phyloP scores from a whole-genome alignment of 2,113 vertebrate genomes.

The Hemicordylus capensis region DNA sequence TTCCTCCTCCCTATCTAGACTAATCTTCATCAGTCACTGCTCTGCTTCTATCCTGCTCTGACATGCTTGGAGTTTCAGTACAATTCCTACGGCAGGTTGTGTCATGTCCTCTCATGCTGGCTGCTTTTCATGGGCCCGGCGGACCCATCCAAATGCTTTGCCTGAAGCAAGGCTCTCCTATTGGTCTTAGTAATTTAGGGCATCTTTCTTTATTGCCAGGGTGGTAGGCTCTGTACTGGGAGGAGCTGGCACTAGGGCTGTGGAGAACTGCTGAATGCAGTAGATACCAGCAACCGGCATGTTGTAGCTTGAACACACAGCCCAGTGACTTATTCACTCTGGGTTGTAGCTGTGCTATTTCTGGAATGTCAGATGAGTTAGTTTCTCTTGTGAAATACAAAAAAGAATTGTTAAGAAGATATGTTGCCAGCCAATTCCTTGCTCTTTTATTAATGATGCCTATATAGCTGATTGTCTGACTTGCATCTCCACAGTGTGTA shows the following conservation, averaged over 20 bases:
- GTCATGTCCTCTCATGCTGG: constrained; percentile 68
- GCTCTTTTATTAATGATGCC: constrained; percentile 1
- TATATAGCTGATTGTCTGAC: not conserved
- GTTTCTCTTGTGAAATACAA: constrained; percentile 37
- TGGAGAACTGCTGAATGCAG: constrained; percentile 3
- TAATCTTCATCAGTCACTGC: constrained; percentile 73
- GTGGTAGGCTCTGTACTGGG: constrained; percentile 43
- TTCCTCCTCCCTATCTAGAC: constrained; percentile 67
- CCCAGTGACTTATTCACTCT: constrained; percentile 41
- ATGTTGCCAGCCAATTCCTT: not conserved
- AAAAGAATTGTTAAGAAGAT: constrained; percentile 1
- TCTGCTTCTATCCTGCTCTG: constrained; percentile 67
- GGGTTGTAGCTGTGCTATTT: constrained; percentile 65
- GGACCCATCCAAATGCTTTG: constrained; percentile 36
- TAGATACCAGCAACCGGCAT: constrained; percentile 50
- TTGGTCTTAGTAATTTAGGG: constrained; percentile 57
- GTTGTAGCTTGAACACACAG: constrained; percentile 60
- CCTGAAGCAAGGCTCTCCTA: constrained; percentile 64
- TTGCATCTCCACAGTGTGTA: not conserved
- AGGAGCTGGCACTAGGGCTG: constrained; percentile 37
- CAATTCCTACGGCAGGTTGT: constrained; percentile 72
- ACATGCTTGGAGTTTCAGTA: constrained; percentile 70
- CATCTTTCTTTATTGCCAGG: constrained; percentile 53
- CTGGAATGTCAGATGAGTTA: constrained; percentile 69
- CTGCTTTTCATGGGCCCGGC: constrained; percentile 56